These are phyloP conservation scores for Blastobasis lacticolella DNA, from an alignment of 2,888 invertebrate species.

Conservation along the genomic window DNA sequence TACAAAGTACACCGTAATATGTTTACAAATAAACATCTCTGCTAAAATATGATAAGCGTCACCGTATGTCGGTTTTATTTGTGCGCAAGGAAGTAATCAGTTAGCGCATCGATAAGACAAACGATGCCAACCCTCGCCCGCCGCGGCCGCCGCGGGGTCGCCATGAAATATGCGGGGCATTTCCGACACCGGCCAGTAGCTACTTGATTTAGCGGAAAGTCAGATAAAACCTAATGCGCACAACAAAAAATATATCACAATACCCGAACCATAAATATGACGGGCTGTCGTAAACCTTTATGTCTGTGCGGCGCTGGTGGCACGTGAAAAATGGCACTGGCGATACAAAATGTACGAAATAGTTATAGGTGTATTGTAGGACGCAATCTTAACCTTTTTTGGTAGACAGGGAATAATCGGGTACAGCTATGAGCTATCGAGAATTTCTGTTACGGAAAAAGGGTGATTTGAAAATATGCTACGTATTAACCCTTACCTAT, in stretches of 20 bases:
- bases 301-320: slow-evolving; percentile 66
- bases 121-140: slow-evolving; percentile 28
- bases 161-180: slow-evolving; percentile 69
- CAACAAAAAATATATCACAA: slow-evolving; percentile 74
- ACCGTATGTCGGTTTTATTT: background rate
- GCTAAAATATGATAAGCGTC: no score
- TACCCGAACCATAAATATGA: slow-evolving; percentile 71
- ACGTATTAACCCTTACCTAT: no score
- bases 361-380: no score
- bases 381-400: no score
- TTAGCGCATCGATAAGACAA: slow-evolving; percentile 55
- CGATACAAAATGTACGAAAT: slow-evolving; percentile 34
- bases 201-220: slow-evolving; percentile 75
- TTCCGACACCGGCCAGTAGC: slow-evolving; percentile 73
- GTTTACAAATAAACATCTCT: no score
- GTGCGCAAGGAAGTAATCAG: slow-evolving; percentile 31
- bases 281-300: slow-evolving; percentile 73
- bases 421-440: no score
- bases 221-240: slow-evolving; percentile 74
- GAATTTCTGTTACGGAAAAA: no score
- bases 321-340: slow-evolving; percentile 67
- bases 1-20: no score
- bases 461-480: no score
- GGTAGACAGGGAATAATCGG: no score
- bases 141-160: slow-evolving; percentile 50